Evolutionary conservation across 2,113 vertebrate genomes (phyloP).

Genomic region (Eptesicus fuscus): DNA sequence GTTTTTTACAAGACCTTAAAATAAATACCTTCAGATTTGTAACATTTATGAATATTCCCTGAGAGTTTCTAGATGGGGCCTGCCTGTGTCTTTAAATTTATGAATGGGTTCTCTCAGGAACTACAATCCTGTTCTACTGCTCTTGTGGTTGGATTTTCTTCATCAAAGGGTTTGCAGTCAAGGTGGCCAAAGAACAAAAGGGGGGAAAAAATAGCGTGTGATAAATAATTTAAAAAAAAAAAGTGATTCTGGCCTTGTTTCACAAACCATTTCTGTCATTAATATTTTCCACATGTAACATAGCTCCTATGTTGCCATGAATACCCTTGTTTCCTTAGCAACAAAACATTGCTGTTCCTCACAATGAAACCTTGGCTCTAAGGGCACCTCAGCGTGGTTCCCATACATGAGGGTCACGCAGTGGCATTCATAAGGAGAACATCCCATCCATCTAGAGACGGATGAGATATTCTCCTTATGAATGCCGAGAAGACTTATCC

Average conservation of each 20-base stretch:
- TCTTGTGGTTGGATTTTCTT: constrained; percentile 38
- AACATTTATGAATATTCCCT: background rate
- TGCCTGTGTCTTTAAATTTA: background rate
- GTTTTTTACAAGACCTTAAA: background rate
- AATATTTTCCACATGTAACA: constrained; percentile 64
- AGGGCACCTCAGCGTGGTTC: background rate
- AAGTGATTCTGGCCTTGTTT: constrained; percentile 51
- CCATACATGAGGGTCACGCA: background rate
- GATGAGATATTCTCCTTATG: too few relatives aligned
- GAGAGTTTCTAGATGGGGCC: constrained; percentile 7
- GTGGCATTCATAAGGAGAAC: background rate
- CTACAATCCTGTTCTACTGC: background rate
- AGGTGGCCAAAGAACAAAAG: constrained; percentile 63
- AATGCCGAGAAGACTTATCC: background rate
- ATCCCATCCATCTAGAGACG: background rate
- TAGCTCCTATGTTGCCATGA: constrained; percentile 48
- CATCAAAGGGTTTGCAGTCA: constrained; percentile 54
- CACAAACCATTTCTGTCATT: constrained; percentile 42
- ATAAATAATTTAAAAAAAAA: constrained; percentile 73
- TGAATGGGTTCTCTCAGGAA: constrained; percentile 41
- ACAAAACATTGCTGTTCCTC: constrained; percentile 68
- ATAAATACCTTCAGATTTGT: background rate
- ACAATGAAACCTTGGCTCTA: constrained; percentile 15
- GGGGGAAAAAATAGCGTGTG: constrained; percentile 51
- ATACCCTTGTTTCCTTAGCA: constrained; percentile 70